Conservation (phyloP, 2,113 vertebrate genomes). For the Parotia lawesii region DNA sequence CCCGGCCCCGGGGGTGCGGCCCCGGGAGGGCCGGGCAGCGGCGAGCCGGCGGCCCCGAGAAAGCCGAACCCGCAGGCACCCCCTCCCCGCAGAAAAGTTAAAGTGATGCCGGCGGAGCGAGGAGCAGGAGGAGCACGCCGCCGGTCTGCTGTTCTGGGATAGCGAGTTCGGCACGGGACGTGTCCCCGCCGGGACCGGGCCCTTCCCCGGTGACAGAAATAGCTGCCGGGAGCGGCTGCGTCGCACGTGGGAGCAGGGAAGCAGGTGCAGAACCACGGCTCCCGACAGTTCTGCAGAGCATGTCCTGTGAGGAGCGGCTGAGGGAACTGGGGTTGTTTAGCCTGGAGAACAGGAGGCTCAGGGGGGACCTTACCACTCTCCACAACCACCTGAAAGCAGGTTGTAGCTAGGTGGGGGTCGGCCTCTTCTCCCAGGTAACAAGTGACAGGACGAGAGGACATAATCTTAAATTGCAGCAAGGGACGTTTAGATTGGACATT, state of each 20-base stretch:
- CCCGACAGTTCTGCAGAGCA: neutral
- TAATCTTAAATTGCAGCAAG: neutral
- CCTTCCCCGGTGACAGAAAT: neutral
- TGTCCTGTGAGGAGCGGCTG: neutral
- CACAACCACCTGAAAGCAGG: too few relatives aligned
- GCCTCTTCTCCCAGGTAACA: neutral
- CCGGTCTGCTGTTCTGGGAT: neutral
- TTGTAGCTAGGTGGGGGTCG: neutral
- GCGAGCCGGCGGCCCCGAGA: neutral
- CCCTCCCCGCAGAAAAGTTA: neutral
- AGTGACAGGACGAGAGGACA: neutral
- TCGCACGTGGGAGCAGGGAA: neutral
- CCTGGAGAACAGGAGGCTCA: neutral
- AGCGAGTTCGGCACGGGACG: neutral
- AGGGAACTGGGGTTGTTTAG: neutral
- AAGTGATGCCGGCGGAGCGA: neutral
- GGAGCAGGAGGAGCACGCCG: neutral
- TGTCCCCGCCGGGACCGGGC: neutral
- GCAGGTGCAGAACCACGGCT: neutral
- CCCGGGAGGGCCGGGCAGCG: neutral
- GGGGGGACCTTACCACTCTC: neutral
- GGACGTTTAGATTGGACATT: neutral
- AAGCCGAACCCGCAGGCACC: neutral
- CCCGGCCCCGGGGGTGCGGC: neutral
- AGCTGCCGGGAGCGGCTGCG: neutral